Evolutionary conservation across 2,888 invertebrate genomes (phyloP).

Genomic region (Nymphalis urticae): DNA sequence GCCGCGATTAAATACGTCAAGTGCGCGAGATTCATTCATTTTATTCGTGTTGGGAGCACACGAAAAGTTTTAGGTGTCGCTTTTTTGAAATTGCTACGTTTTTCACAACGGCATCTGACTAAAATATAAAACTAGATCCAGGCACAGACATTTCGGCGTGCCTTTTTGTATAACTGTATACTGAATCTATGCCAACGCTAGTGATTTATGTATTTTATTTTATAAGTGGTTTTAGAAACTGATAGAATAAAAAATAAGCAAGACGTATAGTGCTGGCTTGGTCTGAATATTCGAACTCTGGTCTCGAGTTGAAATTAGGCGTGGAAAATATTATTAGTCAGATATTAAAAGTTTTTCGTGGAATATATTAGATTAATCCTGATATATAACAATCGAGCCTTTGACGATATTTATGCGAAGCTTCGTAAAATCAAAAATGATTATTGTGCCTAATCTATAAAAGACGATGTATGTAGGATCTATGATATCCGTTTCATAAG

Average conservation of each 20-base stretch:
- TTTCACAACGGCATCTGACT: conserved; percentile 41
- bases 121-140: conserved; percentile 38
- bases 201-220: conserved; percentile 34
- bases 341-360: no score
- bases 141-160: conserved; percentile 29
- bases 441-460: no score
- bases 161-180: conserved; percentile 29
- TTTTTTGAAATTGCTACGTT: conserved; percentile 44
- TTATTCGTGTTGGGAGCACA: conserved; percentile 37
- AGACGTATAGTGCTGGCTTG: neutral
- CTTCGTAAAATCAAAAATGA: no score
- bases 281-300: neutral
- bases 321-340: no score
- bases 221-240: conserved; percentile 31
- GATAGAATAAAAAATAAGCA: conserved; percentile 12
- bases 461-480: no score
- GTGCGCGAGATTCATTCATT: conserved; percentile 38
- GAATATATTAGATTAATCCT: no score
- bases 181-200: conserved; percentile 32
- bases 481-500: no score
- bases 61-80: conserved; percentile 43
- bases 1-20: conserved; percentile 23
- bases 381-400: no score
- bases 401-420: no score
- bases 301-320: neutral